These are phyloP conservation scores for Echinops telfairi DNA, from an alignment of 2,113 vertebrate species.

Conservation along the genomic window DNA sequence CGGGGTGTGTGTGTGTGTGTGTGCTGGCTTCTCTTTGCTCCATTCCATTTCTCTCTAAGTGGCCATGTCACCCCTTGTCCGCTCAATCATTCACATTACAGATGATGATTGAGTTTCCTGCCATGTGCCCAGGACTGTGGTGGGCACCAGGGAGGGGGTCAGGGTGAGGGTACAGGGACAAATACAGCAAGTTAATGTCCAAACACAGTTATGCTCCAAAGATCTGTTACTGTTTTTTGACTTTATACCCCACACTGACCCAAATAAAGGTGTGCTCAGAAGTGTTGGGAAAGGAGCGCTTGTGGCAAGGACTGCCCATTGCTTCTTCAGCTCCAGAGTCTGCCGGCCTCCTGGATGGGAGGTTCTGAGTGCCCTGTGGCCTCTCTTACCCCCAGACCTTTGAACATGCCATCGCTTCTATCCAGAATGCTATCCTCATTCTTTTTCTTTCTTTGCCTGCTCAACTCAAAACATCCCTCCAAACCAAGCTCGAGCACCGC, in stretches of 20 bases:
- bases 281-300: not conserved
- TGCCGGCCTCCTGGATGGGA: not conserved
- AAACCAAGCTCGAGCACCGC: not conserved
- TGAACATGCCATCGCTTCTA: not conserved
- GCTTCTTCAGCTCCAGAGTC: not conserved
- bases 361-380: not conserved
- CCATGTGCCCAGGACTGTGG: not conserved
- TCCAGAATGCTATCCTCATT: not conserved
- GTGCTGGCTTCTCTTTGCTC: not conserved
- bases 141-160: too few species aligned
- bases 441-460: not conserved
- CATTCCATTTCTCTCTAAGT: not conserved
- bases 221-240: not conserved
- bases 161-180: too few species aligned
- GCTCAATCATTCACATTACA: not conserved
- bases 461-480: not conserved
- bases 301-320: not conserved
- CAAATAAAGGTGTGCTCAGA: not conserved
- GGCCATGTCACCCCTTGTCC: not conserved
- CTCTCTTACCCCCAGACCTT: not conserved
- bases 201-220: not conserved
- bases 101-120: not conserved
- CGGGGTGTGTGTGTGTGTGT: not conserved
- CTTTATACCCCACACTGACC: not conserved
- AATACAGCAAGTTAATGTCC: not conserved